A percentile compares a stretch with the other conserved stretches of the same genome.
These are phyloP conservation scores for Heteromurus nitidus DNA, from an alignment of 2,888 invertebrate genomes.

Conservation along the genomic window DNA sequence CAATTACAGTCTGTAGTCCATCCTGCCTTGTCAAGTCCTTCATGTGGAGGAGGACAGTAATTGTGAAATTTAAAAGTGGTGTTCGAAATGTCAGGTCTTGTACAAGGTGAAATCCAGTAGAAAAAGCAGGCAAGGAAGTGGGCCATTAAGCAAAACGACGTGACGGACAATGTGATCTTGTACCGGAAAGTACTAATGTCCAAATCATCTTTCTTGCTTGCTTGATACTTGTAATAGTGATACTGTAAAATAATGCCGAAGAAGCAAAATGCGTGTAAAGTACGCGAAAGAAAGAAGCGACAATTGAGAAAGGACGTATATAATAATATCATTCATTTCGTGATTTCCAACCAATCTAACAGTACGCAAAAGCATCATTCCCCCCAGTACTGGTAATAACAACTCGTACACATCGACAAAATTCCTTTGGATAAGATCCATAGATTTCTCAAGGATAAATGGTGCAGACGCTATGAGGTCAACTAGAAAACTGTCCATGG, in stretches of 20 bases:
- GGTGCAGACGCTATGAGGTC: conserved; percentile 63
- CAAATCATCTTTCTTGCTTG: conserved; percentile 61
- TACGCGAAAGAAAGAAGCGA: no score
- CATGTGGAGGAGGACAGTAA: conserved; percentile 25
- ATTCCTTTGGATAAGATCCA: background rate
- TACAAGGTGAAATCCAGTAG: conserved; percentile 66
- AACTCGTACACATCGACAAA: no score
- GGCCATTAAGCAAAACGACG: conserved; percentile 69
- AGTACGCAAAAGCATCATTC: no score
- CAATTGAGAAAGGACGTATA: no score
- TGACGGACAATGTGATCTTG: conserved; percentile 67
- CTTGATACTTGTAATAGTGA: conserved; percentile 57
- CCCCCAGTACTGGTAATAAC: background rate
- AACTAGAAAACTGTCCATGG: conserved; percentile 54
- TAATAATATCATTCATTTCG: no score
- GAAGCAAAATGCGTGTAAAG: no score
- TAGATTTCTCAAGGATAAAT: conserved; percentile 29
- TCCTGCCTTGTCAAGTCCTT: conserved; percentile 17
- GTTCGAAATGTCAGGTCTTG: conserved; percentile 37
- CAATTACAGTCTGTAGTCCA: conserved; percentile 47
- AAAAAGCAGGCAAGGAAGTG: conserved; percentile 71
- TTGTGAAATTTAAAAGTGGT: conserved; percentile 3
- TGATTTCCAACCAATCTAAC: no score
- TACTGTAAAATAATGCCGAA: conserved; percentile 55
- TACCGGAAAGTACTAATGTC: conserved; percentile 66